Evolutionary conservation across 2,888 invertebrate species (phyloP), one percentile per base, ranked within the genome.

Genomic region (Apodemia hepburni): DNA sequence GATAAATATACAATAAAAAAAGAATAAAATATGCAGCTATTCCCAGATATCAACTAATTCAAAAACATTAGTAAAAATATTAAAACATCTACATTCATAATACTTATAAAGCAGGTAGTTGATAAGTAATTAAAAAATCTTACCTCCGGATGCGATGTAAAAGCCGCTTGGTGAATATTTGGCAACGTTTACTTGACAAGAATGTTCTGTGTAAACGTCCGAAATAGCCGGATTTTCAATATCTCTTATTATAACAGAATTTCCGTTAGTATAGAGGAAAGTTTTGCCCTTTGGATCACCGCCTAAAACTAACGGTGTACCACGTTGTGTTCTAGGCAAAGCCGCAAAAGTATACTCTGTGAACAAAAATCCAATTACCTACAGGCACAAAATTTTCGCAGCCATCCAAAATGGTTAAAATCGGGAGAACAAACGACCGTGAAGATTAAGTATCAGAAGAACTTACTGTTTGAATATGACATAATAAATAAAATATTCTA

Each of bases 141-240:
- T 92, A 98, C 98, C 98, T 92, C 98, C 99, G 69, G 99, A 99
- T 54, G 98, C 98, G 77, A 99, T 99, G 87, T 99, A 99, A 91
- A 97, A 99, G 70, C 99, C 98, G 85, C 97, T 98, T 9, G 99
- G 99, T 33, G 99, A 98, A 87, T 98, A 99, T 87, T 99, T 99
- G 66, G 99, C 99, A 65, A 99, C 98, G 81, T 97, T 98, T 4
- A 98, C 98, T 78, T 95, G 94, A 78, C 97, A 96, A 59, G 98
- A 97, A 90, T 99, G 99, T 87, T 99, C 98, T 4, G 99, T 98
- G 87, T 99, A 99, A 70, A 99, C 95, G 84, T 99, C 99, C 67
- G 97, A 93, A 71, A 97, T 95, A 18, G 97, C 95, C 70, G 99
- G 98, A 90, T 99, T 96, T 96, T 98, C 97, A 75, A 99, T 97